phyloP scores from a whole-genome alignment of 1,140 invertebrate species.

The Mizuhopecten yessoensis region DNA sequence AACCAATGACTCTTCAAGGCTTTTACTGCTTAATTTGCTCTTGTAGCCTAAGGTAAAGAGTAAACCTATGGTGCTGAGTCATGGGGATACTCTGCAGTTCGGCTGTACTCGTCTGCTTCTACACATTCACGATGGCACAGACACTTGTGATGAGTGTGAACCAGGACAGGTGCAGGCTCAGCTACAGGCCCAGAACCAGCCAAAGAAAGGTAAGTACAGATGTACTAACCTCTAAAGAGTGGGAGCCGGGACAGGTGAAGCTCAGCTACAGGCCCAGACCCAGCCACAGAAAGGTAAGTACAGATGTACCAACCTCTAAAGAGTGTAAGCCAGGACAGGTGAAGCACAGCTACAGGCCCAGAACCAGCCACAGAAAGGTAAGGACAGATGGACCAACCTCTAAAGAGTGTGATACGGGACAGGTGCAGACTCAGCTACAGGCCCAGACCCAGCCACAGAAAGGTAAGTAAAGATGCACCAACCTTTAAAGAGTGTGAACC shows the following conservation, averaged over 20 bases:
- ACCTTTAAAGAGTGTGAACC: constrained; percentile 96
- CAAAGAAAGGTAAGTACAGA: constrained; percentile 38
- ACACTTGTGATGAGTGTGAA: constrained; percentile 95
- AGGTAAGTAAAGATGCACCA: no score
- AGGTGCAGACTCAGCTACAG: no score
- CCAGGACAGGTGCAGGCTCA: constrained; percentile 88
- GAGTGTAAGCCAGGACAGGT: no score
- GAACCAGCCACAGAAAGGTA: no score
- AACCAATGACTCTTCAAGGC: no score
- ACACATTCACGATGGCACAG: constrained; percentile 92
- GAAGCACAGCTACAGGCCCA: no score
- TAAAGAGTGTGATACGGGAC: no score
- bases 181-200: constrained; percentile 51
- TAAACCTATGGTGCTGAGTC: constrained; percentile 85
- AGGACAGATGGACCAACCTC: no score
- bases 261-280: constrained; percentile 41
- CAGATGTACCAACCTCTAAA: no score
- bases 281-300: no score
- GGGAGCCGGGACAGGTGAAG: constrained; percentile 92
- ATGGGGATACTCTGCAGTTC: constrained; percentile 88
- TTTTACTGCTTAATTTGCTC: constrained; percentile 45
- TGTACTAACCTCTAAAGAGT: constrained; percentile 84
- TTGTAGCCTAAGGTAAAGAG: constrained; percentile 88
- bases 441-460: no score
- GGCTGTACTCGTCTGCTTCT: constrained; percentile 91